Percentiles rank a stretch among this genome's conserved stretches.
Evolutionary conservation across 2,113 vertebrate genomes (phyloP).

Genomic region (Telmatochromis sp.): DNA sequence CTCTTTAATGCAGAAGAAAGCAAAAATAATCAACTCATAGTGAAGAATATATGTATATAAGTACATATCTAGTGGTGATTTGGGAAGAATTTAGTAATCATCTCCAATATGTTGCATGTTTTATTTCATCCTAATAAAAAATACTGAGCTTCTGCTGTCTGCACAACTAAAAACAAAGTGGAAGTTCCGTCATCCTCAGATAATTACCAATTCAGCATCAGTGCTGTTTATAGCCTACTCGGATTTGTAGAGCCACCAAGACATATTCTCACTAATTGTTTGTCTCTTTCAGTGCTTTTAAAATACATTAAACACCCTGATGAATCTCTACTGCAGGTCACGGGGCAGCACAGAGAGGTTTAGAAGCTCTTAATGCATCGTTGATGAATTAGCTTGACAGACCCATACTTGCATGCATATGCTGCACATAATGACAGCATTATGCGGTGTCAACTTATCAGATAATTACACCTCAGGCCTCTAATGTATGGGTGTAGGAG

Average conservation of each 20-base stretch:
- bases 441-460: neutral
- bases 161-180: neutral
- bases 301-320: neutral
- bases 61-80: neutral
- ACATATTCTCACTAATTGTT: neutral
- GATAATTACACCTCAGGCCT: neutral
- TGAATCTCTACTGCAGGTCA: neutral
- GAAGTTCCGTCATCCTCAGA: neutral
- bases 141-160: neutral
- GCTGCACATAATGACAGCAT: neutral
- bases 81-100: neutral
- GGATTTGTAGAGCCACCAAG: neutral
- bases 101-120: neutral
- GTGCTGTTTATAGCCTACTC: neutral
- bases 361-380: neutral
- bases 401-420: neutral
- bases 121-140: neutral
- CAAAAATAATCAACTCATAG: neutral
- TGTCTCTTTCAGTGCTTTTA: slow-evolving; percentile 6
- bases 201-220: neutral
- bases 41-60: neutral
- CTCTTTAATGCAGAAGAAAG: neutral
- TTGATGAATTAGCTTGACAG: neutral
- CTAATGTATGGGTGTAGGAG: slow-evolving; percentile 9
- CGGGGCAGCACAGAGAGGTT: neutral